These are phyloP conservation scores for Callopanchax toddi DNA, from an alignment of 2,113 vertebrate genomes.

Conservation along the genomic window DNA sequence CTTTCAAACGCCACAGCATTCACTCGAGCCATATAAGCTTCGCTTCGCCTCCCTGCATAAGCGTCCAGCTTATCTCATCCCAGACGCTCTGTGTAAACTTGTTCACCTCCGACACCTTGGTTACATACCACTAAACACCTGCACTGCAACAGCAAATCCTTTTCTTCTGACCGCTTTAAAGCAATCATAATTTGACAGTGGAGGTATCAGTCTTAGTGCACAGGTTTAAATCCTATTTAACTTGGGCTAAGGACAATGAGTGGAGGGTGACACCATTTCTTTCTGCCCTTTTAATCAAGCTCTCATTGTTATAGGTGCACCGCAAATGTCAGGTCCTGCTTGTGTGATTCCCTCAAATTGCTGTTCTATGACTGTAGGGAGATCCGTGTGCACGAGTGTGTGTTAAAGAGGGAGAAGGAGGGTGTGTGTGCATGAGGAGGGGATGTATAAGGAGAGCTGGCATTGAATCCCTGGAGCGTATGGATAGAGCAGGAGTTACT, in stretches of 20 bases:
- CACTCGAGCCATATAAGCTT: constrained; percentile 39
- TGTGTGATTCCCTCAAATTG: constrained; percentile 66
- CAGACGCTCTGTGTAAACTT: constrained; percentile 64
- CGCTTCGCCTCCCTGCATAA: constrained; percentile 23
- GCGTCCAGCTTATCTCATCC: constrained; percentile 62
- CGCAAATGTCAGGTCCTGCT: constrained; percentile 71
- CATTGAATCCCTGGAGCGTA: constrained; percentile 68
- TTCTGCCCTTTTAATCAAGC: constrained; percentile 77
- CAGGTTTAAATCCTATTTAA: constrained; percentile 74
- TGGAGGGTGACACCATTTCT: constrained; percentile 60
- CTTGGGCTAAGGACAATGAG: constrained; percentile 65
- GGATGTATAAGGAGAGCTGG: constrained; percentile 70
- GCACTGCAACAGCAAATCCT: constrained; percentile 61
- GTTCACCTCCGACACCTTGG: constrained; percentile 54
- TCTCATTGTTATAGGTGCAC: constrained; percentile 67
- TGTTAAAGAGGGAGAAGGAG: constrained; percentile 23
- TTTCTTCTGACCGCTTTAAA: constrained; percentile 49
- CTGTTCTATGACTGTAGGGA: constrained; percentile 61
- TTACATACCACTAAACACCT: constrained; percentile 36
- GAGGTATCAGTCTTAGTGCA: constrained; percentile 62
- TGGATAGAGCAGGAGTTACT: constrained; percentile 71
- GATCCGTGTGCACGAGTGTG: constrained; percentile 37
- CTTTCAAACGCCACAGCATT: constrained; percentile 67
- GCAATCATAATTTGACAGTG: constrained; percentile 67
- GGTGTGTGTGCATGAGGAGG: constrained; percentile 64